phyloP scores from a whole-genome alignment of 2,888 invertebrate species.

The Pyrrhopygopsis socrates region DNA sequence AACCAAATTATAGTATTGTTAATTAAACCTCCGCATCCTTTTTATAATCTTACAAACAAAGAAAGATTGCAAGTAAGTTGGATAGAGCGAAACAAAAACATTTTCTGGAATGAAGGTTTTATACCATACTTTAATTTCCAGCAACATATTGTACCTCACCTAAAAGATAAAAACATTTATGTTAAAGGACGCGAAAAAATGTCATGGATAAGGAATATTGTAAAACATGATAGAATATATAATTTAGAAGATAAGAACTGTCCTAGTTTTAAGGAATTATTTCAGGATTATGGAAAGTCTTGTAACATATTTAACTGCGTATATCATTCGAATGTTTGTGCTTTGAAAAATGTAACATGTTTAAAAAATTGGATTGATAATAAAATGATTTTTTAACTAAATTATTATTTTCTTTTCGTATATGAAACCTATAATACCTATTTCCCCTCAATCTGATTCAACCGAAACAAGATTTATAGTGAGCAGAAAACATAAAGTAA shows the following conservation, averaged over 20 bases:
- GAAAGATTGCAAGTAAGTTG: background rate
- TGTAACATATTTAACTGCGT: background rate
- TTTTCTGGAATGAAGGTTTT: constrained; percentile 46
- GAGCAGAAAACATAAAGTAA: no score
- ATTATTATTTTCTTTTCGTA: no score
- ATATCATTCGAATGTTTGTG: background rate
- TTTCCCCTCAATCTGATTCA: no score
- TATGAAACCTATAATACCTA: no score
- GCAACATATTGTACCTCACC: background rate
- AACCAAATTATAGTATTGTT: background rate
- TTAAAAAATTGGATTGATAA: no score
- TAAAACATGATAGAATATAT: background rate
- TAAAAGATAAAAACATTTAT: background rate
- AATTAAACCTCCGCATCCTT: constrained; percentile 5
- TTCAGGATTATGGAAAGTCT: no score
- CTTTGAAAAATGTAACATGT: background rate
- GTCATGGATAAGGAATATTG: background rate
- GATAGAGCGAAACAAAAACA: background rate
- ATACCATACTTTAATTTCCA: background rate
- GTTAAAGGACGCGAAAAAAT: background rate
- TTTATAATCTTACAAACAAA: background rate
- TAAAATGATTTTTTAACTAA: no score
- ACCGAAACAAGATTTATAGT: no score
- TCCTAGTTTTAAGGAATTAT: no score
- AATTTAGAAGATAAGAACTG: background rate